Evolutionary conservation across 2,113 vertebrate species (phyloP).

Genomic region (Tinamus guttatus): DNA sequence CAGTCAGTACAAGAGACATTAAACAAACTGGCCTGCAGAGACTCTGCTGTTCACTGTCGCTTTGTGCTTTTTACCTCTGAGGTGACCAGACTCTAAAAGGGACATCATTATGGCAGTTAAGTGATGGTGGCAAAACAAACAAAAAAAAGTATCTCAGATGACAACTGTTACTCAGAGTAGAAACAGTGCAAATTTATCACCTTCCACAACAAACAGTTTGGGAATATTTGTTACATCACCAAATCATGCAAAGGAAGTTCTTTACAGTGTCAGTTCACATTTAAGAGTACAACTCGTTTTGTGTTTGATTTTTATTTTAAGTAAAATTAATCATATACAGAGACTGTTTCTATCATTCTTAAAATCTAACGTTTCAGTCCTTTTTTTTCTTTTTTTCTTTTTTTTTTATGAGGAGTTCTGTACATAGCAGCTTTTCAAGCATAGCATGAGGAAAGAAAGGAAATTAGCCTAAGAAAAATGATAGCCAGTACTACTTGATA

Average conservation of each 20-base stretch:
- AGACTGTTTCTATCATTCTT: background rate
- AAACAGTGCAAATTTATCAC: background rate
- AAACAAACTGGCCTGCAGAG: background rate
- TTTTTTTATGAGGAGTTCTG: background rate
- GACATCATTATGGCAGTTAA: background rate
- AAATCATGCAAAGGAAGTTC: background rate
- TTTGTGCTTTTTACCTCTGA: accelerated
- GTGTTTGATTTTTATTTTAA: background rate
- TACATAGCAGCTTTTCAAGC: background rate
- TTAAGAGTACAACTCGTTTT: background rate
- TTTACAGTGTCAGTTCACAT: background rate
- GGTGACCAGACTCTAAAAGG: background rate
- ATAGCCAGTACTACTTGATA: background rate
- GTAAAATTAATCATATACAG: background rate
- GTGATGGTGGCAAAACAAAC: background rate
- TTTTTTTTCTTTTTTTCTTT: background rate
- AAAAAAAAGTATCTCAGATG: background rate
- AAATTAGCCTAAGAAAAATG: background rate
- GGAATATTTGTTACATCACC: background rate
- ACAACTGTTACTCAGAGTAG: background rate
- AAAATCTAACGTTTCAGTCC: conserved; percentile 14
- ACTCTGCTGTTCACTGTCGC: background rate
- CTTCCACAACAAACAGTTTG: background rate
- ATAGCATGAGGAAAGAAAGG: background rate
- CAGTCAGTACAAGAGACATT: background rate